A percentile compares a stretch with the other conserved stretches of the same genome.
phyloP scores from a whole-genome alignment of 1,140 invertebrate genomes.

The Drosophila burlai region DNA sequence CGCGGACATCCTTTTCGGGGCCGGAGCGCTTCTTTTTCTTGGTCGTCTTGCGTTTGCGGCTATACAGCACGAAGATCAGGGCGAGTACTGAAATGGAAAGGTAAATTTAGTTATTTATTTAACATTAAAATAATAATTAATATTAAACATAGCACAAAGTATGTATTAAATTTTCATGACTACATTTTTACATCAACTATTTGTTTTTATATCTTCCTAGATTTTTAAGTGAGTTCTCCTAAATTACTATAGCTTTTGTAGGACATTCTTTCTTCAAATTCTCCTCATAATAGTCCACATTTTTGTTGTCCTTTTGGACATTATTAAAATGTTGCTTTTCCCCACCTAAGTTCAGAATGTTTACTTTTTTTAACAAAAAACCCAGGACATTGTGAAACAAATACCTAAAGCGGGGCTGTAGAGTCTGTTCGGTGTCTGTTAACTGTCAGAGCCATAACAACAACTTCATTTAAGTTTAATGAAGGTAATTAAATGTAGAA shows the following conservation, averaged over 20 bases:
- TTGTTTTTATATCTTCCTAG: background rate
- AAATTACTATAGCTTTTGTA: background rate
- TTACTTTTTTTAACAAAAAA: slow-evolving; percentile 2
- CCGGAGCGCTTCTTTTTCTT: slow-evolving; percentile 96
- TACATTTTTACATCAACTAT: background rate
- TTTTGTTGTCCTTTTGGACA: slow-evolving; percentile 1
- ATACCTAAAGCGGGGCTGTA: slow-evolving; percentile 6
- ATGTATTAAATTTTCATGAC: background rate
- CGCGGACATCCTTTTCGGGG: slow-evolving; percentile 98
- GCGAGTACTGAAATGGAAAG: slow-evolving; percentile 91
- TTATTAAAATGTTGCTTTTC: slow-evolving; percentile 7
- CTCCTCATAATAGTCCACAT: background rate
- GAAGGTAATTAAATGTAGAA: slow-evolving; percentile 77
- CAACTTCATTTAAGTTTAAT: slow-evolving; percentile 80
- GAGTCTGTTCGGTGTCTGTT: slow-evolving; percentile 38
- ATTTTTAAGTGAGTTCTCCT: background rate
- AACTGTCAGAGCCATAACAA: slow-evolving; percentile 59
- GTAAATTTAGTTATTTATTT: background rate
- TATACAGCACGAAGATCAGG: slow-evolving; percentile 97
- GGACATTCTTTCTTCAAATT: slow-evolving; percentile 3
- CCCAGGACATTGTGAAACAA: slow-evolving; percentile 24
- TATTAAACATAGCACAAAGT: background rate
- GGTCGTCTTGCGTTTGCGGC: slow-evolving; percentile 93
- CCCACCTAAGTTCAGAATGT: background rate
- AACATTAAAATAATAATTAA: background rate